phyloP scores from a whole-genome alignment of 2,113 vertebrate species.

The Polypterus bichir region DNA sequence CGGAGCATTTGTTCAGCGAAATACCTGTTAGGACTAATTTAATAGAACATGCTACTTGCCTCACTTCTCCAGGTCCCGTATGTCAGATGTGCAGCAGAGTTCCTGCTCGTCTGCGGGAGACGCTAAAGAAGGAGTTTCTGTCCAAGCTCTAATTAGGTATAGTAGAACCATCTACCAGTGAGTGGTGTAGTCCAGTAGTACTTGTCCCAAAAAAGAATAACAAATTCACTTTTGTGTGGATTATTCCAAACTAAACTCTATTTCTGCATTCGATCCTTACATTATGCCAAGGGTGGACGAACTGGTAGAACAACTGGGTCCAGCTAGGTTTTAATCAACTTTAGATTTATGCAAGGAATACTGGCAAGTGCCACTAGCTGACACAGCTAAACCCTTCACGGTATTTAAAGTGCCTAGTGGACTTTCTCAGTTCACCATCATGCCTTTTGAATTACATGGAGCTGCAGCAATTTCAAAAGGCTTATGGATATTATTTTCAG shows the following conservation, averaged over 20 bases:
- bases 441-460: not conserved
- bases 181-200: not conserved
- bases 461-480: not conserved
- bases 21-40: no score
- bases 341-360: not conserved
- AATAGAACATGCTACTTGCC: no score
- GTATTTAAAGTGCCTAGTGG: not conserved
- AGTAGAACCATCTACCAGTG: not conserved
- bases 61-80: no score
- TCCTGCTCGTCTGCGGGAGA: no score
- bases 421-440: not conserved
- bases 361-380: not conserved
- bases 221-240: not conserved
- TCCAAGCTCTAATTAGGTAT: no score
- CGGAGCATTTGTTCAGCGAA: no score
- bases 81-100: no score
- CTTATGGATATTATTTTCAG: not conserved
- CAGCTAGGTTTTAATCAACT: not conserved
- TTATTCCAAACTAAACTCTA: not conserved
- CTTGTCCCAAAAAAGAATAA: not conserved
- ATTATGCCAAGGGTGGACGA: not conserved
- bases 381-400: not conserved
- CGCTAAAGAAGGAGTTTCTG: no score
- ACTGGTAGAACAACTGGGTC: not conserved
- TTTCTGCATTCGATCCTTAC: not conserved